phyloP scores from a whole-genome alignment of 2,888 invertebrate genomes.

The Ornithoptera alexandrae region DNA sequence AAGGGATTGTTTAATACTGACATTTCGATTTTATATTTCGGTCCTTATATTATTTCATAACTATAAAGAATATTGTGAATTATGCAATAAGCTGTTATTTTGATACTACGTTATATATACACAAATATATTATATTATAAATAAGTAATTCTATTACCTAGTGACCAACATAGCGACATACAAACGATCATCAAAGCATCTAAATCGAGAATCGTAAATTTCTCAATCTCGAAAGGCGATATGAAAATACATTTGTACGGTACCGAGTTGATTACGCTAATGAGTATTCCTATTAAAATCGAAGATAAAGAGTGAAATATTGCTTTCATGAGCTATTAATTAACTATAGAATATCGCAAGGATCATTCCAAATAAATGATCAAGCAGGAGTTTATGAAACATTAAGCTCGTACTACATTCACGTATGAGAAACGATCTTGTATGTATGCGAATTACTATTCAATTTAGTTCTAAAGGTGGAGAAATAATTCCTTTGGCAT shows the following conservation, averaged over 20 bases:
- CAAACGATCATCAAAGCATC: slow-evolving; percentile 16
- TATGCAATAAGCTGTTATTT: too few species aligned
- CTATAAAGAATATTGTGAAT: too few species aligned
- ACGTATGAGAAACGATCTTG: not conserved
- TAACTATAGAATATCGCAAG: slow-evolving; percentile 22
- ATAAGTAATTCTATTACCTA: too few species aligned
- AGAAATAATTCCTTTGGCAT: too few species aligned
- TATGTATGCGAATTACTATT: too few species aligned
- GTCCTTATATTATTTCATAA: too few species aligned
- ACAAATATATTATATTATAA: too few species aligned
- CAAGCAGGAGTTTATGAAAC: too few species aligned
- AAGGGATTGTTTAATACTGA: too few species aligned
- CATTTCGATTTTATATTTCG: too few species aligned
- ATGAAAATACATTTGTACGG: slow-evolving; percentile 29
- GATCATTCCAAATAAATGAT: slow-evolving; percentile 16
- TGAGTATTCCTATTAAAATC: slow-evolving; percentile 27
- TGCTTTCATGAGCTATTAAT: slow-evolving; percentile 27
- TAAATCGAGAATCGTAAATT: slow-evolving; percentile 23
- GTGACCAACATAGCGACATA: not conserved
- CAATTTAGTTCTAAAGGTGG: too few species aligned
- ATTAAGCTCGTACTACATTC: slow-evolving; percentile 3
- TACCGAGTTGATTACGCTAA: slow-evolving; percentile 24
- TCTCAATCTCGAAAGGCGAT: slow-evolving; percentile 23
- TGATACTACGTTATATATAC: too few species aligned
- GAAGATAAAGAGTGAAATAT: slow-evolving; percentile 24